Percentiles rank a stretch among this genome's conserved stretches.
These are phyloP conservation scores for Aricia agestis DNA, from an alignment of 1,140 invertebrate species.

Conservation along the genomic window DNA sequence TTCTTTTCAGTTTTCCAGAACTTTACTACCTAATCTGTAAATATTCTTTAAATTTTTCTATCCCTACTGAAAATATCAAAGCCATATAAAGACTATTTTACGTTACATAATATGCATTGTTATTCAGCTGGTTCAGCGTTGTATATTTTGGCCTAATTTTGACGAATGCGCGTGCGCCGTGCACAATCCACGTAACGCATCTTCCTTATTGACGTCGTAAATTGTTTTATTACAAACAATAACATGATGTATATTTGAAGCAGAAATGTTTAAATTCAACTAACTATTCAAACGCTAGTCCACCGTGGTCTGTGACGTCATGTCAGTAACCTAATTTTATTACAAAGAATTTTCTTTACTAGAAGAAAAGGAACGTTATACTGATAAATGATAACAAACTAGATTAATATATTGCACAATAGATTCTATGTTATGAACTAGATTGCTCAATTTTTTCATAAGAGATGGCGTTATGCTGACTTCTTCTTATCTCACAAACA, in stretches of 20 bases:
- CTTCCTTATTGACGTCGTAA: constrained; percentile 12
- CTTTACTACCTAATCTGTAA: too few relatives aligned
- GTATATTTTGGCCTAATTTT: constrained; percentile 5
- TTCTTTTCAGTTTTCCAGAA: too few relatives aligned
- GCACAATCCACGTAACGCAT: constrained; percentile 13
- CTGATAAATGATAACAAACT: not conserved
- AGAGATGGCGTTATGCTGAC: constrained; percentile 1
- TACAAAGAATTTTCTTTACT: not conserved
- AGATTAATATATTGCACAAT: not conserved
- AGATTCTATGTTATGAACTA: not conserved
- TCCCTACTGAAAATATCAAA: too few relatives aligned
- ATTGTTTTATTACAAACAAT: constrained; percentile 16
- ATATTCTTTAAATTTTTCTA: too few relatives aligned
- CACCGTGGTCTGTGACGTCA: not conserved
- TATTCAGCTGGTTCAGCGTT: not conserved
- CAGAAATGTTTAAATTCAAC: not conserved
- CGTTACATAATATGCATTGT: too few relatives aligned
- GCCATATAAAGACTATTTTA: too few relatives aligned
- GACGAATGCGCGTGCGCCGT: not conserved
- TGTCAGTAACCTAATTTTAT: not conserved
- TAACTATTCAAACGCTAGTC: too few relatives aligned
- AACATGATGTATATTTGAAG: not conserved
- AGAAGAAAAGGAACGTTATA: not conserved
- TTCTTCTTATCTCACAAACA: not conserved
- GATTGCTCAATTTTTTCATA: constrained; percentile 5